Evolutionary conservation across 2,888 invertebrate genomes (phyloP).

Genomic region (Pecten maximus): DNA sequence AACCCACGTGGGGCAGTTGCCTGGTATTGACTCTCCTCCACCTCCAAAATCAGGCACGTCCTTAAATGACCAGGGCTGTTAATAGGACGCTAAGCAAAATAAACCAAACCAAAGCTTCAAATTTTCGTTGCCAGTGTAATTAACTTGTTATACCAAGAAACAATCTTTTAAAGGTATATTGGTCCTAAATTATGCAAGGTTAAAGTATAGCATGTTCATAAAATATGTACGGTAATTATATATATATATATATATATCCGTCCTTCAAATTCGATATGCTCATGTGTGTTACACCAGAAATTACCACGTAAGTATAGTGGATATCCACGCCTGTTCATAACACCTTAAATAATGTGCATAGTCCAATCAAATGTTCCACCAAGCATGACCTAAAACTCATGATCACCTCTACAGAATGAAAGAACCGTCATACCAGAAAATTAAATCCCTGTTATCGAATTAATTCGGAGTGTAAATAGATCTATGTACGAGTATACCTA

Average conservation of each 20-base stretch:
- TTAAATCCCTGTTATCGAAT: slow-evolving; percentile 20
- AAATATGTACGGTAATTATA: too few species aligned
- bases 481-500: neutral
- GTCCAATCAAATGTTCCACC: neutral
- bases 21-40: too few species aligned
- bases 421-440: slow-evolving; percentile 9
- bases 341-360: neutral
- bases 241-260: neutral
- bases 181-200: too few species aligned
- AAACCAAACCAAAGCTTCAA: too few species aligned
- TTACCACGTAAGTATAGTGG: neutral
- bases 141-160: too few species aligned
- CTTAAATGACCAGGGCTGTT: too few species aligned
- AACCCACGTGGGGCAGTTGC: too few species aligned
- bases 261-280: neutral
- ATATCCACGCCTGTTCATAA: neutral
- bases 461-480: neutral
- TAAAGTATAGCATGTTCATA: too few species aligned
- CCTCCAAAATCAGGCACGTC: too few species aligned
- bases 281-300: neutral
- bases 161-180: too few species aligned
- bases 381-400: neutral
- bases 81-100: too few species aligned
- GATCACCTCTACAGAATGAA: neutral
- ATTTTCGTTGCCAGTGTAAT: too few species aligned